Evolutionary conservation across 2,888 invertebrate species (phyloP).

Genomic region (Phragmatobia fuliginosa): DNA sequence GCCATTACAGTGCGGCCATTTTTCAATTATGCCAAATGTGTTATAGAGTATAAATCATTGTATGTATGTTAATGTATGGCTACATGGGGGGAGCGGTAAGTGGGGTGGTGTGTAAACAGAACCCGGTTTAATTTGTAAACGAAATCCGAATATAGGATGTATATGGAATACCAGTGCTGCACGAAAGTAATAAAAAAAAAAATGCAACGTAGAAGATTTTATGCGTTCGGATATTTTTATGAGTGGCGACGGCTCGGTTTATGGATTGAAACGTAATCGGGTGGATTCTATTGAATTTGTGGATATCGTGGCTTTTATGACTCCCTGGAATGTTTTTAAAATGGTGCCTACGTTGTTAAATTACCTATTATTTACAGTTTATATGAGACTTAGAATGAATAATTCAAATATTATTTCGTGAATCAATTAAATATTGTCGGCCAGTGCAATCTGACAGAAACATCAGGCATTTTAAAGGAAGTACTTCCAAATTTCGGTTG

Average conservation of each 20-base stretch:
- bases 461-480: neutral
- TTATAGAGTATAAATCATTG: slow-evolving; percentile 81
- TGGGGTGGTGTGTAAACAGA: slow-evolving; percentile 58
- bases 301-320: slow-evolving; percentile 40
- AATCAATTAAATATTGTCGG: neutral
- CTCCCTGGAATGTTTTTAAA: slow-evolving; percentile 37
- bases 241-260: slow-evolving; percentile 56
- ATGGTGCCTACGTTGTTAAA: slow-evolving; percentile 19
- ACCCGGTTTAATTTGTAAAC: slow-evolving; percentile 83
- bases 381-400: slow-evolving; percentile 10
- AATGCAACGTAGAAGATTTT: slow-evolving; percentile 60
- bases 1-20: slow-evolving; percentile 77
- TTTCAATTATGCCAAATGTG: slow-evolving; percentile 86
- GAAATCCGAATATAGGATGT: slow-evolving; percentile 72
- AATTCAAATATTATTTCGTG: neutral
- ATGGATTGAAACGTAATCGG: slow-evolving; percentile 58
- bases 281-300: slow-evolving; percentile 55
- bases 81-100: slow-evolving; percentile 30
- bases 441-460: neutral
- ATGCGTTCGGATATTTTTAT: slow-evolving; percentile 67
- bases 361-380: neutral
- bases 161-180: slow-evolving; percentile 65
- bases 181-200: slow-evolving; percentile 45
- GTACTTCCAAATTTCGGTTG: neutral
- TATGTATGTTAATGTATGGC: slow-evolving; percentile 54